Conservation (phyloP, 2,113 vertebrate genomes). For the Nycticorax nycticorax region DNA sequence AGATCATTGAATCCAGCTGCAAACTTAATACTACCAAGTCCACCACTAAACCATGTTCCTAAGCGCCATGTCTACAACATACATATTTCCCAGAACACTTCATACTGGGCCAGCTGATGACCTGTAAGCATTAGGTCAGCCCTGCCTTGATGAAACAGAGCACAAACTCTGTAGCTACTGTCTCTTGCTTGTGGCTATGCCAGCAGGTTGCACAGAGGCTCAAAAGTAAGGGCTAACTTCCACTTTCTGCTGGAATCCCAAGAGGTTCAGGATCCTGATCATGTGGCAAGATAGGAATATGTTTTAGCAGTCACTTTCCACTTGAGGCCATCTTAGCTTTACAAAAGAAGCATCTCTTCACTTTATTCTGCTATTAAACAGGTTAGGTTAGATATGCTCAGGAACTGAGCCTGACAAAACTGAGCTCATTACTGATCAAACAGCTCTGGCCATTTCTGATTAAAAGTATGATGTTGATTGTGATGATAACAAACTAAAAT, state of each 20-base stretch:
- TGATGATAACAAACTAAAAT: background rate
- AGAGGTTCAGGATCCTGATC: background rate
- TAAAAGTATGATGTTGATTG: background rate
- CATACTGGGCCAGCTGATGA: background rate
- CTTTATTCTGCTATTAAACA: background rate
- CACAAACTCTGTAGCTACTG: background rate
- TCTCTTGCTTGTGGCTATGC: background rate
- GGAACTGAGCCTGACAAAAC: background rate
- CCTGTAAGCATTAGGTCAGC: background rate
- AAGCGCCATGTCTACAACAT: accelerated
- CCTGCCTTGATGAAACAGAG: background rate
- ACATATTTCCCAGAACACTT: background rate
- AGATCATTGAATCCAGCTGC: background rate
- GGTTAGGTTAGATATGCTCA: background rate
- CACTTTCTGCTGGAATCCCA: background rate
- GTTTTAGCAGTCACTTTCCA: background rate
- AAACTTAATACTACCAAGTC: background rate
- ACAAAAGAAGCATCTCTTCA: background rate
- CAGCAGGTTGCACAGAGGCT: background rate
- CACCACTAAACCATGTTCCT: background rate
- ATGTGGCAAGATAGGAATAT: background rate
- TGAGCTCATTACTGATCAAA: background rate
- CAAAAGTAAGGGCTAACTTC: background rate
- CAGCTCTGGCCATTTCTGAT: background rate
- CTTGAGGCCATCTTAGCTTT: background rate